Evolutionary conservation across 2,888 invertebrate species (phyloP), one percentile per base, ranked within the genome.

Genomic region (Athalia cordata): DNA sequence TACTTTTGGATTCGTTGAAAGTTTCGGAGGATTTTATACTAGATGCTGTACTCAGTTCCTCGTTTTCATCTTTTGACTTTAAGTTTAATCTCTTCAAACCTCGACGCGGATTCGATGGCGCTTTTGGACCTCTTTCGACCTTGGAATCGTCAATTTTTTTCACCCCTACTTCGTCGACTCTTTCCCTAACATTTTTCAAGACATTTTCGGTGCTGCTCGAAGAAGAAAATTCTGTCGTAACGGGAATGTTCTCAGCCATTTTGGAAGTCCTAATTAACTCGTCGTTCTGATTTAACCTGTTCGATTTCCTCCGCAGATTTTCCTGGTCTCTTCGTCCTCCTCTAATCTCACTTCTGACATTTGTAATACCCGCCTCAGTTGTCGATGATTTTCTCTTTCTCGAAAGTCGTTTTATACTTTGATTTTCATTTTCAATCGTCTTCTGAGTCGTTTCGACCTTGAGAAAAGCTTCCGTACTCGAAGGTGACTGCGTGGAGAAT

Each of bases 1-100:
- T 86, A 50, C 87, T 85, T 77, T 82, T 83, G 45, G 43, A 55
- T 79, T 52, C 57, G 57, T 50, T 55, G 43, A 66, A 9, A 11
- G 78, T 65, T 6, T 78, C 78, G 5, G 43, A 7, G 4, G 72
- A 74, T 13, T 64, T 72, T 13, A 49, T 49, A 9, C 72, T 78
- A 50, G 78, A 78, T 6, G 77, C 62, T 70, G 77, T 70, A n/a
- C 77, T 62, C 49, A 77, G 59, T n/a, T 80, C 81, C 3, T 81
- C 78, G 49, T 61, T 81, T 2, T 78, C 82, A 1, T 82, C 81
- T 5, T 72, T 81, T 15, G 77, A 49, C 9, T 7, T 55, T 47
- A 70, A 67, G 55, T 80, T 83, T 9, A 68, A 72, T 52, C 81
- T 83, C 81, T 85, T 81, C 5, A 68, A 64, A 11, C 80, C 82